These are phyloP conservation scores for Octodonta nipae DNA, from an alignment of 2,888 invertebrate genomes.

Conservation along the genomic window DNA sequence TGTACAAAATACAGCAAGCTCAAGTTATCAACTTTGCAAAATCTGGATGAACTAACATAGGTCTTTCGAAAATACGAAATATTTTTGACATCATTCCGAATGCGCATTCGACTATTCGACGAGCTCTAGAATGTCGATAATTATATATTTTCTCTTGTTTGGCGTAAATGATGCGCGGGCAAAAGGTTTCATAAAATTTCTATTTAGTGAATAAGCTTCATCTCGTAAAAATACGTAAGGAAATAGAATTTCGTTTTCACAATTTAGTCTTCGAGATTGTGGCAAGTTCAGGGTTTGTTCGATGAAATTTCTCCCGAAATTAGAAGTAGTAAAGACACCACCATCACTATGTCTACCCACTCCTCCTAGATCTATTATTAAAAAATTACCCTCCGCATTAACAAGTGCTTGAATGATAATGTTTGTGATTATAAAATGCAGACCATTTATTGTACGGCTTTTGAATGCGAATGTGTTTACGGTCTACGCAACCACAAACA, in stretches of 20 bases:
- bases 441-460: not conserved
- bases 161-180: not conserved
- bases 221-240: too few relatives aligned
- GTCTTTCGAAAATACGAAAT: conserved; percentile 2
- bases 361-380: conserved; percentile 1
- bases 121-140: too few relatives aligned
- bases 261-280: too few relatives aligned
- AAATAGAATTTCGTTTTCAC: too few relatives aligned
- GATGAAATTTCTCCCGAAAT: too few relatives aligned
- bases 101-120: conserved; percentile 4
- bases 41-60: conserved; percentile 2
- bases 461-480: conserved; percentile 2
- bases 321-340: conserved; percentile 2
- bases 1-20: conserved; percentile 3
- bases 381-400: not conserved
- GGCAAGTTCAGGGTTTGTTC: too few relatives aligned
- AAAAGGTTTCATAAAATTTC: conserved; percentile 3
- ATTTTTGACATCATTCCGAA: conserved; percentile 2
- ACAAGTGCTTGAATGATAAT: conserved; percentile 3
- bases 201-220: conserved; percentile 2
- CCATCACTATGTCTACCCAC: conserved; percentile 1
- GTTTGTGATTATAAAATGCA: conserved; percentile 4
- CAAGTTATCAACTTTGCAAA: conserved; percentile 1
- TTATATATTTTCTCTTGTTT: conserved; percentile 1
- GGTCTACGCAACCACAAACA: not conserved